Evolutionary conservation across 1,140 invertebrate species (phyloP).

Genomic region (Aporrectodea caliginosa): DNA sequence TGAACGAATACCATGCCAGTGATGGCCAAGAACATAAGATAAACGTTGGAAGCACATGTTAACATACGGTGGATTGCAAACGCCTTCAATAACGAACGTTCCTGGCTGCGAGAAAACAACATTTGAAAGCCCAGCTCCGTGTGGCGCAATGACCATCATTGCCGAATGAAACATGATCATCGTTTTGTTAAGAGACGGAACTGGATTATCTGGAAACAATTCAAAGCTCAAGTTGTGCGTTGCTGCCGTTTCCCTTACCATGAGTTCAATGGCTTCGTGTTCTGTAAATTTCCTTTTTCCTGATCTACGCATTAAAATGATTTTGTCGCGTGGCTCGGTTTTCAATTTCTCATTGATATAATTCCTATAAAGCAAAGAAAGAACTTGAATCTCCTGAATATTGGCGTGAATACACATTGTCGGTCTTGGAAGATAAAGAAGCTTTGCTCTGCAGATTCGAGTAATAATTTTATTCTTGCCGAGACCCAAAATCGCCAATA

Average conservation of each 20-base stretch:
- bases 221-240: neutral
- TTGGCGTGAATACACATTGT: constrained; percentile 1
- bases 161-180: constrained; percentile 19
- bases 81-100: constrained; percentile 24
- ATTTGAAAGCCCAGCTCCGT: constrained; percentile 26
- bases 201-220: constrained; percentile 16
- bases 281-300: neutral
- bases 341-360: neutral
- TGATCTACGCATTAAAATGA: constrained; percentile 15
- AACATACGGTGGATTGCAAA: constrained; percentile 9
- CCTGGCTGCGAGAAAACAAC: constrained; percentile 18
- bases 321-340: neutral
- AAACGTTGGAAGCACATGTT: constrained; percentile 14
- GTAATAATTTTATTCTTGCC: neutral
- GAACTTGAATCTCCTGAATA: constrained; percentile 8
- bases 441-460: neutral
- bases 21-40: constrained; percentile 1
- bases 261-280: neutral
- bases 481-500: constrained; percentile 20
- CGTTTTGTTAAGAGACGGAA: constrained; percentile 18
- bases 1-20: constrained; percentile 20
- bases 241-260: neutral
- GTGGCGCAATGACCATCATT: constrained; percentile 24
- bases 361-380: neutral
- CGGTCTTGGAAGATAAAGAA: constrained; percentile 8